A percentile compares a stretch with the other conserved stretches of the same genome.
phyloP scores from a whole-genome alignment of 1,140 invertebrate genomes.

The Hyles euphorbiae region DNA sequence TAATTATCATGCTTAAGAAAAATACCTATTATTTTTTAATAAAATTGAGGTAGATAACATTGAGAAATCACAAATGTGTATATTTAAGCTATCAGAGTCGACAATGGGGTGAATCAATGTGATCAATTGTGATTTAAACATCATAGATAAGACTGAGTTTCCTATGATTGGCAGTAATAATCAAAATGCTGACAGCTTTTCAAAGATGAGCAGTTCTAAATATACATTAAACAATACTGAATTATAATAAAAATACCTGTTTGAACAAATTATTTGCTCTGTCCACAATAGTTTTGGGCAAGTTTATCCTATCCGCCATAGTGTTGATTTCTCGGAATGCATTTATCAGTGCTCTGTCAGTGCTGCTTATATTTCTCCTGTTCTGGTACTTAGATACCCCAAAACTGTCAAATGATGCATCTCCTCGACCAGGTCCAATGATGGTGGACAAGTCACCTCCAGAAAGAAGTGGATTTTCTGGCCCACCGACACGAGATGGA shows the following conservation, averaged over 20 bases:
- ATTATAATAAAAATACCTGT: conserved; percentile 75
- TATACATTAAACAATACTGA: no score
- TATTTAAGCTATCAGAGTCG: no score
- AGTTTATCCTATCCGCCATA: conserved; percentile 98
- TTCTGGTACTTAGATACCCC: conserved; percentile 96
- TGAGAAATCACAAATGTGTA: no score
- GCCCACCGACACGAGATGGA: conserved; percentile 98
- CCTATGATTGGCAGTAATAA: no score
- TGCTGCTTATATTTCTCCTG: conserved; percentile 93
- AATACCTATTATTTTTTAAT: no score
- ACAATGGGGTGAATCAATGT: no score
- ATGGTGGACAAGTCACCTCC: conserved; percentile 98
- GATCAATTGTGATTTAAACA: no score
- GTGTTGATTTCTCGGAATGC: conserved; percentile 97
- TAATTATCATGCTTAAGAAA: no score
- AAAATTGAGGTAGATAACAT: no score
- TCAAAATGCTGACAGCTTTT: no score
- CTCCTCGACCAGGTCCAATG: conserved; percentile 93
- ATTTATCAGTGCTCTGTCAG: conserved; percentile 95
- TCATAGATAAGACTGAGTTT: no score
- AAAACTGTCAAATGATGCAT: conserved; percentile 87
- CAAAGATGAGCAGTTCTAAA: no score
- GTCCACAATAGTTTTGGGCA: conserved; percentile 96
- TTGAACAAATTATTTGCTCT: conserved; percentile 97
- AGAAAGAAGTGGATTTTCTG: conserved; percentile 96